Conservation (phyloP, 1,140 invertebrate genomes). For the Bombyx mandarina region DNA sequence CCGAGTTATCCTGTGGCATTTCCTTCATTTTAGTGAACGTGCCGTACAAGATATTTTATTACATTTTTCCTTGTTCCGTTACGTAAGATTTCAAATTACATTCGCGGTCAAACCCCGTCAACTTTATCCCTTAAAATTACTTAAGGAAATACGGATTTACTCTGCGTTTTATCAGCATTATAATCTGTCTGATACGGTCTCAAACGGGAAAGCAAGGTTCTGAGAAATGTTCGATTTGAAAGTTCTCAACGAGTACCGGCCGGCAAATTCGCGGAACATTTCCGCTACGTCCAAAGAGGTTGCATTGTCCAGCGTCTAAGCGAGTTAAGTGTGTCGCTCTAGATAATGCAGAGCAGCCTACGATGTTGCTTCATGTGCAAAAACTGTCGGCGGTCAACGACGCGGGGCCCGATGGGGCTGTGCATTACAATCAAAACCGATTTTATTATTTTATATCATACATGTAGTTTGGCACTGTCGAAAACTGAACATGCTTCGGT, state of each 20-base stretch:
- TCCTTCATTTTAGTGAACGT: too few species aligned
- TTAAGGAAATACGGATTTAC: too few species aligned
- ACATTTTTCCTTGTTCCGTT: too few species aligned
- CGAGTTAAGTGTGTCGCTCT: conserved; percentile 33
- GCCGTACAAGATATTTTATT: too few species aligned
- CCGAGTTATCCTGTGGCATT: too few species aligned
- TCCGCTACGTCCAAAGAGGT: conserved; percentile 7
- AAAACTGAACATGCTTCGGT: too few species aligned
- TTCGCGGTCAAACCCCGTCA: too few species aligned
- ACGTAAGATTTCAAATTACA: too few species aligned
- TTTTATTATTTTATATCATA: too few species aligned
- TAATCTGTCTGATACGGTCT: too few species aligned
- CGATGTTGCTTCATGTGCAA: conserved; percentile 34
- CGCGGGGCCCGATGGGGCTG: conserved; percentile 52
- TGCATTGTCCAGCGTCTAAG: conserved; percentile 7
- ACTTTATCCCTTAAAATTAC: too few species aligned
- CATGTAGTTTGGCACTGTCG: neutral
- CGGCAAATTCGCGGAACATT: conserved; percentile 5
- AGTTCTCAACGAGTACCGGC: neutral
- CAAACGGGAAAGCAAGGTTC: neutral
- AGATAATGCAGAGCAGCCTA: conserved; percentile 33
- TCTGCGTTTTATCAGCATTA: too few species aligned
- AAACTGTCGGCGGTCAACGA: conserved; percentile 57
- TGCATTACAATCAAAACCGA: conserved; percentile 12
- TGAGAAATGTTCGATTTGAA: conserved; percentile 1